Evolutionary conservation across 1,140 invertebrate species (phyloP).

Genomic region (Branchinecta lynchi): DNA sequence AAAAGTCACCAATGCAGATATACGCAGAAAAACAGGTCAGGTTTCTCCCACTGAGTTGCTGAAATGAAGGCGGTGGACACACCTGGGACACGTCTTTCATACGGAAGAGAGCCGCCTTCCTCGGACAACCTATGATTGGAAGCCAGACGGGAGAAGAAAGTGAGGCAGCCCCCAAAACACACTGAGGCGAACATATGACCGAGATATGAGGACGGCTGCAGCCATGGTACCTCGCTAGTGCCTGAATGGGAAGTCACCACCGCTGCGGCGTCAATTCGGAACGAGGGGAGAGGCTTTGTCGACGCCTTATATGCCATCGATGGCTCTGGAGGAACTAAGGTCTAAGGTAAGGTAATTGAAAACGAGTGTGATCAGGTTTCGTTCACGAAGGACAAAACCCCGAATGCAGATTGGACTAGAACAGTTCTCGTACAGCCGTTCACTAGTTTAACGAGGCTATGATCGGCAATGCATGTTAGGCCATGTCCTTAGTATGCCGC

Average conservation of each 20-base stretch:
- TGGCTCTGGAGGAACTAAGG: neutral
- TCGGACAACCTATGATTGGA: no score
- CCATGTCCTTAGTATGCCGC: no score
- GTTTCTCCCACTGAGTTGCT: neutral
- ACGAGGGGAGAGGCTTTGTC: neutral
- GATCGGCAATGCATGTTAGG: no score
- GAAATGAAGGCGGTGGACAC: slow-evolving; percentile 3
- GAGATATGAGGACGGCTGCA: neutral
- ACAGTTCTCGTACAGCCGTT: no score
- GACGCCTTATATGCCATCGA: neutral
- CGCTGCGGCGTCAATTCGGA: neutral
- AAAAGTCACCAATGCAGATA: neutral
- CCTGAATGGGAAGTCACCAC: neutral
- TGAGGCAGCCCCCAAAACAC: no score
- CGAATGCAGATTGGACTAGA: no score
- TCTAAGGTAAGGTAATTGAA: neutral
- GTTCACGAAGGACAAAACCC: no score
- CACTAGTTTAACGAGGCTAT: no score
- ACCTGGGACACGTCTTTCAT: neutral
- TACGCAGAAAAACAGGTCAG: no score
- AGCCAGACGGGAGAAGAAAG: no score
- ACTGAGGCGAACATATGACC: neutral
- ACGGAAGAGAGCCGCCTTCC: no score
- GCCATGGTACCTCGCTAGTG: no score
- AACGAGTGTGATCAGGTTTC: neutral